Percentiles rank a stretch among this genome's conserved stretches.
These are phyloP conservation scores for Paratrypauchen microcephalus DNA, from an alignment of 2,797 vertebrate species.

Conservation along the genomic window DNA sequence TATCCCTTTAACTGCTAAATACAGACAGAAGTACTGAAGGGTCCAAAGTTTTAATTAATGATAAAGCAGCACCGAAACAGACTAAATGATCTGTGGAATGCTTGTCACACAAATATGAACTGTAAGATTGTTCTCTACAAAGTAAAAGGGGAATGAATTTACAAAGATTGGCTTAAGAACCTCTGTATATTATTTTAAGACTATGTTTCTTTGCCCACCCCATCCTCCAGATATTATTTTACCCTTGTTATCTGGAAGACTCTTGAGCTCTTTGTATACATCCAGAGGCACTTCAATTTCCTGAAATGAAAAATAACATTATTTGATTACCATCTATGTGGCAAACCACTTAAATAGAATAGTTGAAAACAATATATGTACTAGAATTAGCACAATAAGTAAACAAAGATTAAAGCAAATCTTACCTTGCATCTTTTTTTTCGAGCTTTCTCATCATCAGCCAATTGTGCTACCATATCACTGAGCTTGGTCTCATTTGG, in stretches of 20 bases:
- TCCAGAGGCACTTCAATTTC: constrained; percentile 15
- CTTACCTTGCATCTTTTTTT: constrained; percentile 32
- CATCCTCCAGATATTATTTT: constrained; percentile 5
- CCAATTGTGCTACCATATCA: constrained; percentile 16
- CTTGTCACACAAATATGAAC: neutral
- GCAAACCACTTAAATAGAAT: neutral
- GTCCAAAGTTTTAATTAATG: neutral
- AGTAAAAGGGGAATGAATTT: neutral
- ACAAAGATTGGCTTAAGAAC: neutral
- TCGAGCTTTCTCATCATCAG: constrained; percentile 15
- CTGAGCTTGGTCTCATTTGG: constrained; percentile 1
- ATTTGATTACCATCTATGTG: neutral
- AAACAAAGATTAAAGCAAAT: neutral
- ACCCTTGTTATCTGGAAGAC: constrained; percentile 43
- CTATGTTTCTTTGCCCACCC: neutral
- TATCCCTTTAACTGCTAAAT: neutral
- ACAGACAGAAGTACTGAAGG: neutral
- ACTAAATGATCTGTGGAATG: neutral
- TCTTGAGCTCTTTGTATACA: constrained; percentile 31
- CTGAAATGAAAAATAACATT: constrained; percentile 26
- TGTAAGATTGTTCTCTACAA: neutral
- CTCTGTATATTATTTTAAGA: neutral
- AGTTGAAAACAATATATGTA: neutral
- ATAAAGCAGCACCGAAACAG: neutral
- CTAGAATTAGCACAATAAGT: neutral